A percentile compares a stretch with the other conserved stretches of the same genome.
Conservation (phyloP, 2,888 invertebrate genomes). For the Pecten maximus region DNA sequence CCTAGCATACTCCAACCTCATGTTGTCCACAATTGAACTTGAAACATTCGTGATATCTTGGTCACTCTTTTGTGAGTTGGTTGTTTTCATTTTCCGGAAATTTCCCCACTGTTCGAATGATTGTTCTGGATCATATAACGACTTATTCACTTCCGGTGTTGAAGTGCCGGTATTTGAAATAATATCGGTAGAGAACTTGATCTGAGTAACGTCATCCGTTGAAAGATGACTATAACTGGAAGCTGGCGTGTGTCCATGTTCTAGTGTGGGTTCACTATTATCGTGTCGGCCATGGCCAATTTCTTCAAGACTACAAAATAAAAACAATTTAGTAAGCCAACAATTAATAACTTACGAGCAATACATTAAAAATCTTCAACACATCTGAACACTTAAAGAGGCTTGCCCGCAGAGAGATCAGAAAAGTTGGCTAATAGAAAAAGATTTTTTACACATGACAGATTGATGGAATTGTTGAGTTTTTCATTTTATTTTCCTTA, state of each 20-base stretch:
- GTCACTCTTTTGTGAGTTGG: background rate
- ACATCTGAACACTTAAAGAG: too few species aligned
- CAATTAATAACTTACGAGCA: too few species aligned
- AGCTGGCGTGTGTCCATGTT: background rate
- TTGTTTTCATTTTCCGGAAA: slow-evolving; percentile 4
- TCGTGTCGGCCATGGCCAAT: background rate
- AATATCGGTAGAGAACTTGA: background rate
- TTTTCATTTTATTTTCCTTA: too few species aligned
- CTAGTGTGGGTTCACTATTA: background rate
- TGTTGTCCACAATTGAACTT: background rate
- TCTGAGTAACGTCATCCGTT: background rate
- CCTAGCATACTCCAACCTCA: slow-evolving; percentile 36
- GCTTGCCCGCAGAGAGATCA: too few species aligned
- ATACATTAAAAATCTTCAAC: too few species aligned
- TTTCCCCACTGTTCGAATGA: background rate
- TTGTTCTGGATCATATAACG: background rate
- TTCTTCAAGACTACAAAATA: background rate
- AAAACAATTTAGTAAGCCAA: too few species aligned
- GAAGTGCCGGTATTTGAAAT: background rate
- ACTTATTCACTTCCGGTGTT: background rate
- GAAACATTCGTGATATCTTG: background rate
- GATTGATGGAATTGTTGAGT: too few species aligned
- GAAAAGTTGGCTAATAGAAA: too few species aligned
- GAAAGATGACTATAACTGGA: background rate
- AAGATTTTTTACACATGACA: too few species aligned